phyloP scores from a whole-genome alignment of 2,888 invertebrate genomes.

The Tipula confusa region DNA sequence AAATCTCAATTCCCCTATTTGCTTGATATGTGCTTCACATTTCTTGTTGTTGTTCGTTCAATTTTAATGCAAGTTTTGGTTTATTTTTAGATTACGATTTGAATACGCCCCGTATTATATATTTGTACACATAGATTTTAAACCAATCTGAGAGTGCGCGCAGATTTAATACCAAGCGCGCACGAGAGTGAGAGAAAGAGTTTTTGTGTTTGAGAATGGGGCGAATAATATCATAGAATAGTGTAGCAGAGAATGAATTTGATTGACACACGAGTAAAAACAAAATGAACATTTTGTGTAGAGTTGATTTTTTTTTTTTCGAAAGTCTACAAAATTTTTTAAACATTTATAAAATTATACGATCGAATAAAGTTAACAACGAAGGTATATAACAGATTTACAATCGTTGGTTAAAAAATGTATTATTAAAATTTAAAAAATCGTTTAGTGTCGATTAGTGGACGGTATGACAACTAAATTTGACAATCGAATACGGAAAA shows the following conservation, averaged over 20 bases:
- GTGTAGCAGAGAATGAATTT: background rate
- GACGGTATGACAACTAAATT: too few relatives aligned
- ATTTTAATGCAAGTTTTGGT: background rate
- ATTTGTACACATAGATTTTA: background rate
- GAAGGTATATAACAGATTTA: too few relatives aligned
- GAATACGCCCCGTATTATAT: background rate
- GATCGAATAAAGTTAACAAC: too few relatives aligned
- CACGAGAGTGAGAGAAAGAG: background rate
- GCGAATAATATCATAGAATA: too few relatives aligned
- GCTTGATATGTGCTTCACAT: background rate
- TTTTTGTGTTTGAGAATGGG: too few relatives aligned
- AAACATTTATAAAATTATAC: too few relatives aligned
- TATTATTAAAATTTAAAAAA: background rate
- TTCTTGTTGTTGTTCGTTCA: background rate
- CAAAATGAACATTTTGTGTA: background rate
- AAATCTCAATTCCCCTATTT: constrained; percentile 6
- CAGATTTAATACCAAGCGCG: background rate
- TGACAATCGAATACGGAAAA: too few relatives aligned
- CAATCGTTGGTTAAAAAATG: too few relatives aligned
- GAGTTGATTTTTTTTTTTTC: background rate
- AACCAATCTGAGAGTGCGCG: constrained; percentile 20
- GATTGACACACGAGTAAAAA: background rate
- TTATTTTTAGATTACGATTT: background rate
- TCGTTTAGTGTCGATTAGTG: too few relatives aligned
- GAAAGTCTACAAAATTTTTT: background rate